phyloP scores from a whole-genome alignment of 2,113 vertebrate genomes.

The Cricetomys ansorgei region DNA sequence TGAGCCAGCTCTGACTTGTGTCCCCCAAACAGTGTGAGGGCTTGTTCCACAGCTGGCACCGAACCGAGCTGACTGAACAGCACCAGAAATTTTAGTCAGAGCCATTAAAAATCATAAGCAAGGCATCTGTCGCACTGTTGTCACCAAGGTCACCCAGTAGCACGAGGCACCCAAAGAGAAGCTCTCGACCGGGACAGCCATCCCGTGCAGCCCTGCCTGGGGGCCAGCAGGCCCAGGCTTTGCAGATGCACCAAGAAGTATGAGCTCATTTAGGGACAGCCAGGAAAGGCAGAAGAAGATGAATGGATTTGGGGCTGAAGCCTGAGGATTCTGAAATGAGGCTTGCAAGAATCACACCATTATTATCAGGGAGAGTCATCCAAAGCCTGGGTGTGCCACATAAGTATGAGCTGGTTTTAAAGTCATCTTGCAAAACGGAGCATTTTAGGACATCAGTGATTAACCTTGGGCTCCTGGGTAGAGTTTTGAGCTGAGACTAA shows the following conservation, averaged over 20 bases:
- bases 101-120: conserved; percentile 75
- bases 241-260: neutral
- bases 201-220: neutral
- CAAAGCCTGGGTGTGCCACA: neutral
- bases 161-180: conserved; percentile 55
- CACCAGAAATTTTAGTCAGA: conserved; percentile 67
- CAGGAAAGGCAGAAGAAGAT: neutral
- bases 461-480: neutral
- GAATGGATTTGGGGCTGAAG: neutral
- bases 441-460: neutral
- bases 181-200: neutral
- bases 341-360: neutral
- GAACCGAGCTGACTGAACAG: conserved; percentile 4
- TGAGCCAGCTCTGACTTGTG: conserved; percentile 59
- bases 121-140: conserved; percentile 72
- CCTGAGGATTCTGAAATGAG: neutral
- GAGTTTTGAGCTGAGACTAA: neutral
- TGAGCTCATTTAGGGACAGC: neutral
- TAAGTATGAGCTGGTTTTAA: neutral
- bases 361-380: neutral
- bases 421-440: no score
- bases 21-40: conserved; percentile 59
- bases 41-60: conserved; percentile 65
- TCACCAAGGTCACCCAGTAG: conserved; percentile 80
- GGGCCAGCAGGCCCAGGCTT: neutral